A percentile compares a stretch with the other conserved stretches of the same genome.
These are phyloP conservation scores for Drosophila monieri DNA, from an alignment of 2,888 invertebrate species.

Conservation along the genomic window DNA sequence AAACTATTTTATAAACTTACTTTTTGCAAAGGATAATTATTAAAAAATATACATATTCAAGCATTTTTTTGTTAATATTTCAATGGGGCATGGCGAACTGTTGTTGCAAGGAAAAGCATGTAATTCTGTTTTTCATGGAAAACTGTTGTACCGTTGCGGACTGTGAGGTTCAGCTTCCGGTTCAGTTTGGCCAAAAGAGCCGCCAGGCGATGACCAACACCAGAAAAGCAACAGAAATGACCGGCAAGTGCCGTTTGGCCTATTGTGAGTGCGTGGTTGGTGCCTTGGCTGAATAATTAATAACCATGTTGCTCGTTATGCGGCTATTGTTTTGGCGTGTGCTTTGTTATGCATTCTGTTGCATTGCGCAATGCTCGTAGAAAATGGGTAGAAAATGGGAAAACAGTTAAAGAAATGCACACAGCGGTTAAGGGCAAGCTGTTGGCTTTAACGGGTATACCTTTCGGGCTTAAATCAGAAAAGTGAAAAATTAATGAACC, in stretches of 20 bases:
- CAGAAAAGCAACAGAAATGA: constrained; percentile 41
- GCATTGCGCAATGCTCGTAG: constrained; percentile 61
- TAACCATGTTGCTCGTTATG: constrained; percentile 64
- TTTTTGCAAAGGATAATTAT: background rate
- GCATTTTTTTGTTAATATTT: no score
- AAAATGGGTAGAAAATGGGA: constrained; percentile 17
- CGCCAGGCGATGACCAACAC: constrained; percentile 25
- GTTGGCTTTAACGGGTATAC: constrained; percentile 7
- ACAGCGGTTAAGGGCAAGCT: constrained; percentile 44
- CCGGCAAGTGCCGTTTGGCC: constrained; percentile 38
- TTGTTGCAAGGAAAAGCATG: background rate
- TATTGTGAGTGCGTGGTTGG: constrained; percentile 35
- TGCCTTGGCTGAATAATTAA: constrained; percentile 69
- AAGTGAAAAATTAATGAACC: constrained; percentile 22
- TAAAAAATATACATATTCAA: no score
- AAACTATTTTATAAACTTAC: no score
- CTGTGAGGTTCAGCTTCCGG: constrained; percentile 56
- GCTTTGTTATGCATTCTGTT: constrained; percentile 70
- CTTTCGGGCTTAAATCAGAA: constrained; percentile 15
- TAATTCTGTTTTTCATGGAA: constrained; percentile 40
- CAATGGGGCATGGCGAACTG: background rate
- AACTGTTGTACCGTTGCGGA: constrained; percentile 48
- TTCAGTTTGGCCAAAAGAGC: constrained; percentile 38
- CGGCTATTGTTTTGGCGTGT: constrained; percentile 56
- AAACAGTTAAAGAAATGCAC: constrained; percentile 43